Evolutionary conservation across 1,140 invertebrate species (phyloP), one percentile per base, ranked within the genome.

Genomic region (Bombus confusus): DNA sequence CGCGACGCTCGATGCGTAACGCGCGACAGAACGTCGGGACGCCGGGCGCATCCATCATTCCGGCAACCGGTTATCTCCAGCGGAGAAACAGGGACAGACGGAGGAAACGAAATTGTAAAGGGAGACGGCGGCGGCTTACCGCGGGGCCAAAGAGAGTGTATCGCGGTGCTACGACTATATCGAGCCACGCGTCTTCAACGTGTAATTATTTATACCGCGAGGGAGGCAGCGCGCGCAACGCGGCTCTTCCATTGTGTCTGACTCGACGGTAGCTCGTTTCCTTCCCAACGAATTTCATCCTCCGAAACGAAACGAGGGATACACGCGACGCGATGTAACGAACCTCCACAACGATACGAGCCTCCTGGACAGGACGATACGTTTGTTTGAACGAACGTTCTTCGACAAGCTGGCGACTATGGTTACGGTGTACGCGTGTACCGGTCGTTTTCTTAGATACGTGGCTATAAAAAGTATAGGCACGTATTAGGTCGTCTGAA

Each of bases 31-130:
- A 88, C 89, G 92, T 92, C 88, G 91, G 85, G 91, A 90, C 89
- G 91, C 80, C 83, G 59, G 84, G 88, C 77, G 90, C 88, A 93
- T 93, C 91, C 91, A 93, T 94, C 93, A 94, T 93, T 92, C 91
- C 87, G 86, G 86, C 89, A 93, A 89, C 87, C 87, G 87, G 87
- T 83, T 90, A 90, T 83, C 83, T 87, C 72, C 71, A 34, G 68
- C 72, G 18, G 31, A 34, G 86, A 57, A 52, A 84, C 43, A 78
- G 82, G 31, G 82, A 84, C 66, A 69, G 66, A 84, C 74, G 43
- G n/a, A 78, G 74, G 82, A 79, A 84, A 84, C 69, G 82, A 77
- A 74, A 82, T 64, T 71, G 80, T 68, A 74, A 77, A 85, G 75
- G 78, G 52, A 83, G 43, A 57, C 31, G 57, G 37, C 80, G 59